Percentiles rank a stretch among this genome's conserved stretches.
Evolutionary conservation across 2,888 invertebrate genomes (phyloP).

Genomic region (Drosophila buzzatii): DNA sequence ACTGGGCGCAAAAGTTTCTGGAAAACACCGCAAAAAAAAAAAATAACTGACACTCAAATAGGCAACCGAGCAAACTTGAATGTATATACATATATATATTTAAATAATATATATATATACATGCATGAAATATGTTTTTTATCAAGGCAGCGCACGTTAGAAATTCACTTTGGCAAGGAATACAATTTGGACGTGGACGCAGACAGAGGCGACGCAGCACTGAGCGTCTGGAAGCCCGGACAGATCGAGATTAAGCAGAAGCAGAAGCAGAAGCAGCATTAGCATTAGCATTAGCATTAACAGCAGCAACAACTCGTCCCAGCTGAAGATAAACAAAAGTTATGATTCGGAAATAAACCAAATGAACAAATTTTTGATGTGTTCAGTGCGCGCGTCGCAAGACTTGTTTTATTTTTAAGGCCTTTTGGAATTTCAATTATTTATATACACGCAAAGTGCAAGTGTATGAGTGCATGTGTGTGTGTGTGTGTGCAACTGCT

Average conservation of each 20-base stretch:
- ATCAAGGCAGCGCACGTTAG: constrained; percentile 11
- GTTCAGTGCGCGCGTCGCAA: constrained; percentile 56
- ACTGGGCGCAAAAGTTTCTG: constrained; percentile 42
- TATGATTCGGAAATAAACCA: constrained; percentile 77
- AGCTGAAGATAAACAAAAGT: constrained; percentile 74
- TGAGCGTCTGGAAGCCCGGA: constrained; percentile 28
- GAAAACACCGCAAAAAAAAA: constrained; percentile 41
- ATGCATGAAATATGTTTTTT: constrained; percentile 8
- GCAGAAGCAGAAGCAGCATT: constrained; percentile 23
- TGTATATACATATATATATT: neutral
- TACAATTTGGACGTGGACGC: constrained; percentile 36
- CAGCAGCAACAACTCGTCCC: constrained; percentile 24
- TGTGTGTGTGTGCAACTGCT: constrained; percentile 9
- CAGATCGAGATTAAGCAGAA: constrained; percentile 32
- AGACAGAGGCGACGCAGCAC: constrained; percentile 55
- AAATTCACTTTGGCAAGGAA: constrained; percentile 43
- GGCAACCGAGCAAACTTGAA: neutral
- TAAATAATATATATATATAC: neutral
- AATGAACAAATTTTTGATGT: constrained; percentile 57
- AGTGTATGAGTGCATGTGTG: neutral
- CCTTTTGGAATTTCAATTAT: constrained; percentile 44
- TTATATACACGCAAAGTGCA: neutral
- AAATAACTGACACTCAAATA: constrained; percentile 37
- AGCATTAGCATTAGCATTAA: constrained; percentile 22
- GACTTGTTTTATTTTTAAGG: constrained; percentile 48